Conservation (phyloP, 2,797 vertebrate species). For the Acanthurus leucopareius region DNA sequence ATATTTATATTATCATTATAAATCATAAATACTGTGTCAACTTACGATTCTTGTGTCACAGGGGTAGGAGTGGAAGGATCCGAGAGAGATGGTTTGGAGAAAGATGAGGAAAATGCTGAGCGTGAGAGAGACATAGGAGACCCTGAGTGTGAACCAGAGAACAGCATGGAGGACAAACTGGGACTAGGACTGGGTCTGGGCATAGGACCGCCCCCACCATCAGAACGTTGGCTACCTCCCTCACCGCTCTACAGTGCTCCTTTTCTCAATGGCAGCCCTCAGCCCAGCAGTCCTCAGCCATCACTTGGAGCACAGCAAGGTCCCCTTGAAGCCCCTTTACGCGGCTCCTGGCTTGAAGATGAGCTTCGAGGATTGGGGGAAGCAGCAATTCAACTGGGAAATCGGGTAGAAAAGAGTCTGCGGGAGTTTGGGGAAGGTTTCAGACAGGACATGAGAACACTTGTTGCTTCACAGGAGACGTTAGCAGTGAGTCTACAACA, state of each 20-base stretch:
- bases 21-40: background rate
- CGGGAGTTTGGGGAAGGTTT: conserved; percentile 87
- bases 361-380: conserved; percentile 87
- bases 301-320: conserved; percentile 86
- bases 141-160: conserved; percentile 84
- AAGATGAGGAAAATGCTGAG: conserved; percentile 85
- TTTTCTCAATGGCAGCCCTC: conserved; percentile 88
- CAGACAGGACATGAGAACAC: conserved; percentile 85
- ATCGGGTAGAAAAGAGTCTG: conserved; percentile 86
- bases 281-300: conserved; percentile 87
- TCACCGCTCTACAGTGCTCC: conserved; percentile 89
- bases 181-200: conserved; percentile 86
- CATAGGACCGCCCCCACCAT: conserved; percentile 86
- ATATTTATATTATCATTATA: background rate
- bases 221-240: conserved; percentile 89
- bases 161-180: conserved; percentile 88
- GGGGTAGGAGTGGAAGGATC: conserved; percentile 82
- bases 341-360: conserved; percentile 87
- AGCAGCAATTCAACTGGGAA: conserved; percentile 86
- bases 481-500: conserved; percentile 87
- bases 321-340: conserved; percentile 84
- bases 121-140: conserved; percentile 84
- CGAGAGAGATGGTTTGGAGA: conserved; percentile 86
- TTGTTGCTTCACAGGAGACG: conserved; percentile 87
- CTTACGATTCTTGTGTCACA: conserved; percentile 44